Evolutionary conservation across 2,888 invertebrate genomes (phyloP).

Genomic region (Cyaniris semiargus): DNA sequence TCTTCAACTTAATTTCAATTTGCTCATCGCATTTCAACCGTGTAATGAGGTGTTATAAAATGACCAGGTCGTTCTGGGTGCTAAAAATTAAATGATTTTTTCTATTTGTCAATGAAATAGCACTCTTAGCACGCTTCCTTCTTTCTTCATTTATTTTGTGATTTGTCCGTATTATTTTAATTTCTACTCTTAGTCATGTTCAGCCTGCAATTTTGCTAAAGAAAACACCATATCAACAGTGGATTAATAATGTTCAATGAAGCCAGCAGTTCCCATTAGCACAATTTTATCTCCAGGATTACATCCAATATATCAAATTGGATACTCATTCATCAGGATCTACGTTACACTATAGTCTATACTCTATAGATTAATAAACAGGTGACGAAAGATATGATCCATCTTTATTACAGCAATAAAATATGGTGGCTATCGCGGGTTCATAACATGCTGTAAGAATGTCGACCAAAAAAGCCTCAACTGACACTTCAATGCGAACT

Average conservation of each 20-base stretch:
- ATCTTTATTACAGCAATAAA: background rate
- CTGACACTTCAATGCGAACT: conserved; percentile 40
- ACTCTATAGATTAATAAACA: background rate
- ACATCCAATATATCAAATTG: background rate
- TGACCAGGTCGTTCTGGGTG: background rate
- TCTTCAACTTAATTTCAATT: background rate
- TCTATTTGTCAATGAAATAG: background rate
- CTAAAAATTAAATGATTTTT: background rate
- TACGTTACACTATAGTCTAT: background rate
- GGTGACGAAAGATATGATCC: conserved; percentile 1
- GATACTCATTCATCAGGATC: background rate
- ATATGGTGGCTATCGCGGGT: conserved; percentile 10
- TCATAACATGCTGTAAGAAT: conserved; percentile 31
- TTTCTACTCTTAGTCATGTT: too few species aligned
- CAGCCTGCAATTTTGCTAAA: too few species aligned
- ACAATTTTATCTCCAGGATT: background rate
- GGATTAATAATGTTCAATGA: background rate
- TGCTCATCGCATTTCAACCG: background rate
- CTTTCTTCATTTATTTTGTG: too few species aligned
- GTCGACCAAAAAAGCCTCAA: conserved; percentile 31
- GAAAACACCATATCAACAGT: too few species aligned
- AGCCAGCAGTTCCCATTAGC: background rate
- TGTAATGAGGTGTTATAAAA: conserved; percentile 23
- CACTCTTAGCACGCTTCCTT: too few species aligned
- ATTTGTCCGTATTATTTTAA: too few species aligned